Evolutionary conservation across 2,888 invertebrate species (phyloP).

Genomic region (Tinea pellionella): DNA sequence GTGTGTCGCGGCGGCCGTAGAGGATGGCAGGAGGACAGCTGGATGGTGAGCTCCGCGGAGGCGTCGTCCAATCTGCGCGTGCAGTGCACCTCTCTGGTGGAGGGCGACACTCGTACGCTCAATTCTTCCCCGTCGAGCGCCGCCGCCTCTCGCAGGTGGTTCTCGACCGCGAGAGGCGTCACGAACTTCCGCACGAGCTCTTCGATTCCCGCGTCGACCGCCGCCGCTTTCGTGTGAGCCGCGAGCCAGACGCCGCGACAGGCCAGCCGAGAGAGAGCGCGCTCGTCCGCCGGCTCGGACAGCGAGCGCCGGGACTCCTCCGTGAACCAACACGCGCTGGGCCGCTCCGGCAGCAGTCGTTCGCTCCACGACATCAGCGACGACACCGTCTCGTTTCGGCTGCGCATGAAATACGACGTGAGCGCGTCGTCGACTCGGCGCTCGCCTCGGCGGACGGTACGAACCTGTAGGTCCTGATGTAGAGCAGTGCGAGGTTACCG

Average conservation of each 20-base stretch:
- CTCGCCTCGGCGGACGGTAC: neutral
- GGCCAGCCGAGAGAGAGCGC: neutral
- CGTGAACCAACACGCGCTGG: neutral
- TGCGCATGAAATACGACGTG: no score
- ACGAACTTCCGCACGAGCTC: neutral
- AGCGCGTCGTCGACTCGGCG: neutral
- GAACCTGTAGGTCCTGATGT: neutral
- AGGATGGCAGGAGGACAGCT: slow-evolving; percentile 86
- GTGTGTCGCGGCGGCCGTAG: slow-evolving; percentile 54
- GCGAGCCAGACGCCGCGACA: neutral
- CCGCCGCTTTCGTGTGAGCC: neutral
- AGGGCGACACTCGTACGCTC: neutral
- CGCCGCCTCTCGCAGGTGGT: neutral
- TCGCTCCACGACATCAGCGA: neutral
- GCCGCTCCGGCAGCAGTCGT: neutral
- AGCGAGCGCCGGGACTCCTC: neutral
- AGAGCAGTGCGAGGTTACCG: neutral
- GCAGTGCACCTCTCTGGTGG: neutral
- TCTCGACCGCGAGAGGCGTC: neutral
- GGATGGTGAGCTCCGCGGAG: slow-evolving; percentile 75
- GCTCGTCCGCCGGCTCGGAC: neutral
- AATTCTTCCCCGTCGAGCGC: neutral
- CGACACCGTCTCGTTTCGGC: neutral
- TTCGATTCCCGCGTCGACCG: neutral
- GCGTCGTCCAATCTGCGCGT: neutral